Percentiles rank a stretch among this genome's conserved stretches.
Evolutionary conservation across 2,888 invertebrate genomes (phyloP).

Genomic region (Neria commutata): DNA sequence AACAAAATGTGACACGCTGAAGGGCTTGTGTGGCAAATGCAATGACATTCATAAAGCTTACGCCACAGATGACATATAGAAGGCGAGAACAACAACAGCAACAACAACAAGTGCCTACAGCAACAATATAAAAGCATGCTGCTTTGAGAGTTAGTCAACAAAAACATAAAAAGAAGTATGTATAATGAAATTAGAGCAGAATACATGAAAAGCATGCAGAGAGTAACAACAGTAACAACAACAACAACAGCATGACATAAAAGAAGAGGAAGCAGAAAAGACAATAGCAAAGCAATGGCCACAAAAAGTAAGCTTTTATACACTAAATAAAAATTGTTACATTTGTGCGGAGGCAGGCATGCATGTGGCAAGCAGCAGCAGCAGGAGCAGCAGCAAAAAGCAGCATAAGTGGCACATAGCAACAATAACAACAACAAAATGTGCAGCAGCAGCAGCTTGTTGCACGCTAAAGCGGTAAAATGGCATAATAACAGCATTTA

Average conservation of each 20-base stretch:
- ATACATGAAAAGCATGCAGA: neutral
- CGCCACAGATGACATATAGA: too few species aligned
- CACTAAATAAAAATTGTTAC: too few species aligned
- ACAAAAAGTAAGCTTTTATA: neutral
- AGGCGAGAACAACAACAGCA: neutral
- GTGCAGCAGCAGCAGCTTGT: neutral
- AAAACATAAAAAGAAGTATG: conserved; percentile 15
- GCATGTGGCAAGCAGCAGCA: too few species aligned
- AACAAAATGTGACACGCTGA: too few species aligned
- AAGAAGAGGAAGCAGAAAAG: neutral
- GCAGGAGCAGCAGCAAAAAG: neutral
- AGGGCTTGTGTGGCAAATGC: neutral
- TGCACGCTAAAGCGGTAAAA: conserved; percentile 26
- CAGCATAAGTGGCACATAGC: too few species aligned
- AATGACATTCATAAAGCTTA: neutral
- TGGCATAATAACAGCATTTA: conserved; percentile 52
- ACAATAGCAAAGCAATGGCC: neutral
- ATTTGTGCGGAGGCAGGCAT: too few species aligned
- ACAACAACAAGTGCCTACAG: neutral
- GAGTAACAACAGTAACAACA: too few species aligned
- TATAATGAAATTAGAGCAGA: conserved; percentile 16
- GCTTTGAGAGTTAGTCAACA: conserved; percentile 15
- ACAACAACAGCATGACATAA: neutral
- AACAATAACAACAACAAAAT: neutral
- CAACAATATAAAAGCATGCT: conserved; percentile 18